These are phyloP conservation scores for Anguilla pacifica DNA, from an alignment of 2,797 vertebrate species.

Conservation along the genomic window DNA sequence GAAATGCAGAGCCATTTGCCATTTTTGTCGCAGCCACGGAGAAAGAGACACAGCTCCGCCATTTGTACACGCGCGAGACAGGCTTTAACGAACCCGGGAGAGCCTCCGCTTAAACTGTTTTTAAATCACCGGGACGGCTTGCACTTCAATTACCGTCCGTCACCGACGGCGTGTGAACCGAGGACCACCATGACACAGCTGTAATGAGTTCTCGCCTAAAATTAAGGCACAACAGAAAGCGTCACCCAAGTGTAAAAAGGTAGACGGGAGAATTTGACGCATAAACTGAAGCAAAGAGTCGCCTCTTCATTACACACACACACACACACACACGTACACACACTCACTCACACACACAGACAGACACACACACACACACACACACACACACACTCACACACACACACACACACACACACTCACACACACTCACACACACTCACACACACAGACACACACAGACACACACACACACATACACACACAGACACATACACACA, in stretches of 20 bases:
- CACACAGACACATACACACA: not conserved
- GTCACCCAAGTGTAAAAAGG: not conserved
- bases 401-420: not conserved
- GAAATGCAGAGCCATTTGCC: not conserved
- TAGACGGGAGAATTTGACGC: not conserved
- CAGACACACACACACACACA: not conserved
- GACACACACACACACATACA: not conserved
- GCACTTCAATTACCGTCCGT: not conserved
- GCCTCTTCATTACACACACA: constrained; percentile 2
- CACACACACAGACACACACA: not conserved
- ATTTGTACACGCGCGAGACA: not conserved
- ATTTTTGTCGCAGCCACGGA: not conserved
- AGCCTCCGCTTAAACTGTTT: not conserved
- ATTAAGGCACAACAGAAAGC: not conserved
- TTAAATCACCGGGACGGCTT: not conserved
- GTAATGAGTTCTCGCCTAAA: constrained; percentile 7
- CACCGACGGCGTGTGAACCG: not conserved
- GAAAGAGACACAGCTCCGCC: not conserved
- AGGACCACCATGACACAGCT: not conserved
- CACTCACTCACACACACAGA: not conserved
- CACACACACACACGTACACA: not conserved
- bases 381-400: not conserved
- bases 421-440: not conserved
- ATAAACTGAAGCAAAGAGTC: not conserved
- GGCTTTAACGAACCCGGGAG: constrained; percentile 4